These are phyloP conservation scores for Trinectes maculatus DNA, from an alignment of 2,113 vertebrate species.

Conservation along the genomic window DNA sequence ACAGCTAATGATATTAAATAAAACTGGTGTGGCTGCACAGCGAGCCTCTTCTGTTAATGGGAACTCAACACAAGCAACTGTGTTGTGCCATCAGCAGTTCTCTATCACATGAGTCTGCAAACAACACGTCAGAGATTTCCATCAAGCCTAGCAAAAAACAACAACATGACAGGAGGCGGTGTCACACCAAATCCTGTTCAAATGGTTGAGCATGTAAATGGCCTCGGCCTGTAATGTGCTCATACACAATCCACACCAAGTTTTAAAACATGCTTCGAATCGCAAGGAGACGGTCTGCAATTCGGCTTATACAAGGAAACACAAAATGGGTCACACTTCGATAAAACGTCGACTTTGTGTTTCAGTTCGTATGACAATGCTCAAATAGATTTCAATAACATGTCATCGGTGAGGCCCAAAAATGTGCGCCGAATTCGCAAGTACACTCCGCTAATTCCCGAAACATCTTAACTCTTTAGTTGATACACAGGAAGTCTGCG, in stretches of 20 bases:
- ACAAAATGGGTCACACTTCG: fast-evolving
- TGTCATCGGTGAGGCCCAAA: not conserved
- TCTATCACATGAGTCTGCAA: constrained; percentile 6
- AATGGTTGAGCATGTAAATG: too few species aligned
- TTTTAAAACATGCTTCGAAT: not conserved
- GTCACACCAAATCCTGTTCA: not conserved
- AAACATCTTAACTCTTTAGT: fast-evolving
- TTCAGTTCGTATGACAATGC: not conserved
- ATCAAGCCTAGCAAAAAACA: not conserved
- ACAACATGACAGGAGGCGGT: not conserved
- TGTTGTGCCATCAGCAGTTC: constrained; percentile 9
- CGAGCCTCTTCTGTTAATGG: not conserved
- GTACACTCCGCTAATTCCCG: fast-evolving
- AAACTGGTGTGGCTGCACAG: too few species aligned
- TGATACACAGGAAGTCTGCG: fast-evolving
- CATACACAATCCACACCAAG: fast-evolving
- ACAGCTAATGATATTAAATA: too few species aligned
- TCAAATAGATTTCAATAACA: too few species aligned
- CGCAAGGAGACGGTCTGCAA: fast-evolving
- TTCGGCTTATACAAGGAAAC: not conserved
- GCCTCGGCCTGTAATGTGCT: fast-evolving
- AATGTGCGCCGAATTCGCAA: constrained; percentile 28
- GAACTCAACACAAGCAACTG: not conserved
- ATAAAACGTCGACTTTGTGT: not conserved
- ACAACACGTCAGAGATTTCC: constrained; percentile 22